phyloP scores from a whole-genome alignment of 2,113 vertebrate species.

The Pseudonaja textilis region DNA sequence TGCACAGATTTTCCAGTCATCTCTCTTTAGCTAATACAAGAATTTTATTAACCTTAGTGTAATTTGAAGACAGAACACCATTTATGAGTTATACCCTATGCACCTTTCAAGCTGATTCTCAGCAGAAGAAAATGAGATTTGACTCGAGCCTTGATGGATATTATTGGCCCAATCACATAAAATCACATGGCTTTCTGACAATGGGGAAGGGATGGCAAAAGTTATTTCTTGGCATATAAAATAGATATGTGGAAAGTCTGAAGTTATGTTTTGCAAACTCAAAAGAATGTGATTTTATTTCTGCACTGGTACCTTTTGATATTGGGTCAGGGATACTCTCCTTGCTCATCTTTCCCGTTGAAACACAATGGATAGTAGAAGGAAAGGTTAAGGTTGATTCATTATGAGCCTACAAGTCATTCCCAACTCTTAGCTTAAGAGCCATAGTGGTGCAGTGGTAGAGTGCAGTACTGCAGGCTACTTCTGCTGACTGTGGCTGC shows the following conservation, averaged over 20 bases:
- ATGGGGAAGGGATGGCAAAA: constrained; percentile 37
- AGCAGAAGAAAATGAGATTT: constrained; percentile 33
- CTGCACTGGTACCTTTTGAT: constrained; percentile 31
- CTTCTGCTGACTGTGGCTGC: too few species aligned
- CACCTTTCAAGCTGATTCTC: constrained; percentile 35
- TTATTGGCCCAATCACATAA: constrained; percentile 33
- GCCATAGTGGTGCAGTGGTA: too few species aligned
- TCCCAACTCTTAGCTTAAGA: not conserved
- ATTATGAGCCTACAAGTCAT: not conserved
- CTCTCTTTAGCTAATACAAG: constrained; percentile 37
- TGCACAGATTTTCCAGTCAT: constrained; percentile 44
- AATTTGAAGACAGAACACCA: constrained; percentile 45
- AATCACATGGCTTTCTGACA: constrained; percentile 31
- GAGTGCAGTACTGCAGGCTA: too few species aligned
- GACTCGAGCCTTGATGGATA: constrained; percentile 32
- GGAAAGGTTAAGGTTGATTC: not conserved
- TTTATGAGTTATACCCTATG: constrained; percentile 34
- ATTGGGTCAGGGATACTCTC: not conserved
- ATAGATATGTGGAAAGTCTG: constrained; percentile 24
- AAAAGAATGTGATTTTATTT: constrained; percentile 34
- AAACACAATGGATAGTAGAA: not conserved
- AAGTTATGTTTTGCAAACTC: constrained; percentile 48
- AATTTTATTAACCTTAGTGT: constrained; percentile 50
- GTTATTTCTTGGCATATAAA: constrained; percentile 40
- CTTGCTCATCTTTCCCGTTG: not conserved